Evolutionary conservation across 2,113 vertebrate genomes (phyloP).

Genomic region (Muntiacus reevesi): DNA sequence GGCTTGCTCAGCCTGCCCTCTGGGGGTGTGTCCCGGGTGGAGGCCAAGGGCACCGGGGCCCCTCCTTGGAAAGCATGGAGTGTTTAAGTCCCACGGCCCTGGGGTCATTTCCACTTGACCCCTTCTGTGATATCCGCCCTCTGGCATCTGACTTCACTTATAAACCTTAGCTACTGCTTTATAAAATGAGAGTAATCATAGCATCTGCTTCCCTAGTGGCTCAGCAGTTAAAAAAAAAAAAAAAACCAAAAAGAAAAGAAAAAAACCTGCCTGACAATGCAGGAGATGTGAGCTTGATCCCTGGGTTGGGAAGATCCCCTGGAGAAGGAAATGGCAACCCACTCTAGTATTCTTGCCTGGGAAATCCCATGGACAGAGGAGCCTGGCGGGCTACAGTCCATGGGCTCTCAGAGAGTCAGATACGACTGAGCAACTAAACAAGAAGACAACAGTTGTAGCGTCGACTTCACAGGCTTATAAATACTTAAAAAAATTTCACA

Average conservation of each 20-base stretch:
- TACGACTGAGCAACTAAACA: background rate
- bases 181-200: background rate
- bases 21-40: accelerated
- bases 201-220: background rate
- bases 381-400: background rate
- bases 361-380: background rate
- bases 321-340: background rate
- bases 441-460: background rate
- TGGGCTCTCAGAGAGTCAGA: background rate
- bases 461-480: background rate
- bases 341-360: background rate
- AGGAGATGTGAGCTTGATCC: background rate
- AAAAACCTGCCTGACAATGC: background rate
- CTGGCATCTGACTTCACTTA: background rate
- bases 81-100: background rate
- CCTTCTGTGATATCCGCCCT: background rate
- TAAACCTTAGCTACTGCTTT: too few relatives aligned
- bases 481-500: background rate
- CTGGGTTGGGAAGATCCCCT: background rate
- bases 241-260: too few relatives aligned
- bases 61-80: background rate
- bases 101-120: background rate
- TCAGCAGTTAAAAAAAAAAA: background rate
- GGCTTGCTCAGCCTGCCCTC: background rate
- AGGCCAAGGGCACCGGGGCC: background rate